A percentile compares a stretch with the other conserved stretches of the same genome.
These are phyloP conservation scores for Nerophis ophidion DNA, from an alignment of 2,113 vertebrate species.

Conservation along the genomic window DNA sequence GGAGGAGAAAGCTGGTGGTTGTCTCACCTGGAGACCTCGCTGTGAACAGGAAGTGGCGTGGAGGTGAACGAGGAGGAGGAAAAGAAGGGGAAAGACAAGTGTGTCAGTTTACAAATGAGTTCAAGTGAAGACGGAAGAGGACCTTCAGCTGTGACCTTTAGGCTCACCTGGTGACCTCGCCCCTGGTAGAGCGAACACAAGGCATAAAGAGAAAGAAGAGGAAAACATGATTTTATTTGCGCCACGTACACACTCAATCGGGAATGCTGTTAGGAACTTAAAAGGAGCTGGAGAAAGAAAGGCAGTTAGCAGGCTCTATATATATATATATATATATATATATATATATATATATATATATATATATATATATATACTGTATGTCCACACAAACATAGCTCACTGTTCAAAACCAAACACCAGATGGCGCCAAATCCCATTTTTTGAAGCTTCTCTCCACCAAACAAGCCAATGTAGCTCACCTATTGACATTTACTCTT, in stretches of 20 bases:
- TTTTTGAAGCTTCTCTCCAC: too few relatives aligned
- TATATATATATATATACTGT: too few relatives aligned
- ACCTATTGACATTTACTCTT: too few relatives aligned
- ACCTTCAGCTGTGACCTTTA: constrained; percentile 24
- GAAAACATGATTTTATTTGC: constrained; percentile 14
- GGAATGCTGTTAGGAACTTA: background rate
- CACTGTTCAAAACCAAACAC: too few relatives aligned
- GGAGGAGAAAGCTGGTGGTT: constrained; percentile 28
- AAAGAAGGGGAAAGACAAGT: constrained; percentile 7
- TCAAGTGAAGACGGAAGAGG: constrained; percentile 18
- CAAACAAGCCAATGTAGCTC: too few relatives aligned
- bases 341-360: too few relatives aligned
- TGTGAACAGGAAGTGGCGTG: constrained; percentile 45
- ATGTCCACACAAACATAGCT: too few relatives aligned
- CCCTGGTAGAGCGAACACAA: constrained; percentile 40
- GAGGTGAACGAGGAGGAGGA: background rate
- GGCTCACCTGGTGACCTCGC: constrained; percentile 71
- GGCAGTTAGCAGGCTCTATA: too few relatives aligned
- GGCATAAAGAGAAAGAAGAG: constrained; percentile 31
- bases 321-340: too few relatives aligned
- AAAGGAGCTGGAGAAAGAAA: background rate
- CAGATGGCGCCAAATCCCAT: too few relatives aligned
- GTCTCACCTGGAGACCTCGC: constrained; percentile 68
- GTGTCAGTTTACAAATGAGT: constrained; percentile 1
- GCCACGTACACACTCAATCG: background rate